Base-by-base conservation (phyloP, 2,888 invertebrate species). In the Ypsolopha sequella region DNA sequence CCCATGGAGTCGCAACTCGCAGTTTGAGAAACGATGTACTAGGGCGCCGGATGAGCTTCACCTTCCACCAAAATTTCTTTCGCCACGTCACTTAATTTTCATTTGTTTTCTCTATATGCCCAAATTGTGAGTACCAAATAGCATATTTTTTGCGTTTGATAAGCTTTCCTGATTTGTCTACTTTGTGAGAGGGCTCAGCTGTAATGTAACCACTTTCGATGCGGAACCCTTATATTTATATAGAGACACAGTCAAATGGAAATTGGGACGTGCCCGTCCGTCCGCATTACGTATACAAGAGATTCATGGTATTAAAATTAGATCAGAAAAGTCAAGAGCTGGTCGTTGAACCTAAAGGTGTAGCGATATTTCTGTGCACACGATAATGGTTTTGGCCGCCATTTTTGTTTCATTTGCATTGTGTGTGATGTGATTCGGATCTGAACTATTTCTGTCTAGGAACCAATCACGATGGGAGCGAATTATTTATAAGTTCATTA, bases 231-330 rank as follows among this genome's bases (percentile, higher is more conserved):
- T 24, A 24, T 4, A 24, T 24, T 24, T 24, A 4, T 24, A 24
- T 3, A 4, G 24, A 24, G 24, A 24, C 24, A 24, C 24, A 24
- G 24, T 24, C 24, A 24, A 47, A 38, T 47, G 36, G 36, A 11
- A 51, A 51, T 36, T 38, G 36, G 45, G 44, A 13, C 44, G 50
- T 43, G 36, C 10, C 41, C n/a, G 43, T 50, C 13, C 41, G 50
- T 50, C 41, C 50, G 44, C 45, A 51, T 51, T 51, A 51, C 51
- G 45, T 44, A 50, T 50, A 51, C 45, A 45, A 44, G 36, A 44
- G 51, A 51, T 51, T 50, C 53, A 50, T 50, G 50, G 50, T 47
- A 41, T 50, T 53, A 53, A 47, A 53, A 53, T 53, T 53, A 53
- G 53, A 46, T 50, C 53, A 47, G 50, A 50, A 50, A 47, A 53